These are phyloP conservation scores for Rhineura floridana DNA, from an alignment of 2,113 vertebrate genomes.

Conservation along the genomic window DNA sequence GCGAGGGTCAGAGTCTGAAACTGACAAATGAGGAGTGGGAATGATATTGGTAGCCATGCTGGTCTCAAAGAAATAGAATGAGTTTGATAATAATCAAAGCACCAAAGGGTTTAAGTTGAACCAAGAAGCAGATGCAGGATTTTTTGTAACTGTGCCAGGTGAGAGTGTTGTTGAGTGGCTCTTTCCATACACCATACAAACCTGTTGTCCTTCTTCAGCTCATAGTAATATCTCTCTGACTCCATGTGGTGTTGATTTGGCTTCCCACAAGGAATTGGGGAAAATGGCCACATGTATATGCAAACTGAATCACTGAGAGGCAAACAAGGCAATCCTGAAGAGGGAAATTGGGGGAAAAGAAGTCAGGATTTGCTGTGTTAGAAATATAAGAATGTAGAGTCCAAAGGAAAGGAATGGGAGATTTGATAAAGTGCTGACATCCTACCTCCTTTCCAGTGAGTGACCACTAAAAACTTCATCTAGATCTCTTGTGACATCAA, in stretches of 20 bases:
- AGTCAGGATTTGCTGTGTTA: not conserved
- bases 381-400: not conserved
- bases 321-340: not conserved
- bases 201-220: not conserved
- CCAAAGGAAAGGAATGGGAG: not conserved
- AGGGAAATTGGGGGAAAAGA: not conserved
- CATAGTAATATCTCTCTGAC: not conserved
- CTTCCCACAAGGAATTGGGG: not conserved
- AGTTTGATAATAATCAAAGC: too few species aligned
- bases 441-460: not conserved
- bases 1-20: too few species aligned
- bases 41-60: too few species aligned
- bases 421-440: too few species aligned
- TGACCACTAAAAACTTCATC: not conserved
- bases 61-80: too few species aligned
- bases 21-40: too few species aligned
- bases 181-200: not conserved
- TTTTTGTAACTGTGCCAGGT: not conserved
- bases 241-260: too few species aligned
- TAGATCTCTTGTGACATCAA: not conserved
- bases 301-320: not conserved
- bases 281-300: not conserved
- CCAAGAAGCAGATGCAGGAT: too few species aligned
- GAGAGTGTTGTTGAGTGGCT: not conserved
- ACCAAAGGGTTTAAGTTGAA: not conserved